Percentiles rank a stretch among this genome's conserved stretches.
Conservation (phyloP, 2,888 invertebrate species). For the Luperina nickerlii region DNA sequence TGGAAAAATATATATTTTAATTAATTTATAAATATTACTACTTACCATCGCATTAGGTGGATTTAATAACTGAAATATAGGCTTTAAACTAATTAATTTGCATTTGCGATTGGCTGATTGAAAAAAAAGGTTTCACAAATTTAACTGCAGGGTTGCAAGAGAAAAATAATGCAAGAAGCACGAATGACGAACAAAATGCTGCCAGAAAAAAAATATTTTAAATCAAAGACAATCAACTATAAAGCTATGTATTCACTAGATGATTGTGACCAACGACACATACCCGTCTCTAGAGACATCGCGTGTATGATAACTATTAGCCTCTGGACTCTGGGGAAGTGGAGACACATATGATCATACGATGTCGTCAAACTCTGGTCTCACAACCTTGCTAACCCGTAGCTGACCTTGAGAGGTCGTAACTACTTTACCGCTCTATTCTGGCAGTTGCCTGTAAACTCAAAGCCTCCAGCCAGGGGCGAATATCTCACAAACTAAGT, state of each 20-base stretch:
- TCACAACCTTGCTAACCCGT: neutral
- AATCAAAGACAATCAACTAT: neutral
- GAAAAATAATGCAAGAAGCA: slow-evolving; percentile 4
- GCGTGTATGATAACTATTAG: neutral
- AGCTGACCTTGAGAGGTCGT: too few species aligned
- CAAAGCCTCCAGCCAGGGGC: too few species aligned
- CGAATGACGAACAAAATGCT: neutral
- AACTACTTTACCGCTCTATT: too few species aligned
- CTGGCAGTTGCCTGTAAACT: too few species aligned
- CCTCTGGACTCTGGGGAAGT: neutral
- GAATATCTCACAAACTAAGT: too few species aligned
- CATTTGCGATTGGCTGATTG: slow-evolving; percentile 16
- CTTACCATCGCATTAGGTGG: slow-evolving; percentile 57
- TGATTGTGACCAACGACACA: neutral
- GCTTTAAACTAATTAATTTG: slow-evolving; percentile 9
- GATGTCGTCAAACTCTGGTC: neutral
- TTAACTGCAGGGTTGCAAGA: slow-evolving; percentile 27
- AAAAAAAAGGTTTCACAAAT: slow-evolving; percentile 34
- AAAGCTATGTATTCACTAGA: neutral
- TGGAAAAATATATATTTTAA: neutral
- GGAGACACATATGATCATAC: neutral
- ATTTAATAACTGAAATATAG: slow-evolving; percentile 18
- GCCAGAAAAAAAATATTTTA: neutral
- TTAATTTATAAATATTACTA: neutral
- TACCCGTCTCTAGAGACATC: neutral